phyloP scores from a whole-genome alignment of 2,113 vertebrate genomes.

The Siphamia tubifer region DNA sequence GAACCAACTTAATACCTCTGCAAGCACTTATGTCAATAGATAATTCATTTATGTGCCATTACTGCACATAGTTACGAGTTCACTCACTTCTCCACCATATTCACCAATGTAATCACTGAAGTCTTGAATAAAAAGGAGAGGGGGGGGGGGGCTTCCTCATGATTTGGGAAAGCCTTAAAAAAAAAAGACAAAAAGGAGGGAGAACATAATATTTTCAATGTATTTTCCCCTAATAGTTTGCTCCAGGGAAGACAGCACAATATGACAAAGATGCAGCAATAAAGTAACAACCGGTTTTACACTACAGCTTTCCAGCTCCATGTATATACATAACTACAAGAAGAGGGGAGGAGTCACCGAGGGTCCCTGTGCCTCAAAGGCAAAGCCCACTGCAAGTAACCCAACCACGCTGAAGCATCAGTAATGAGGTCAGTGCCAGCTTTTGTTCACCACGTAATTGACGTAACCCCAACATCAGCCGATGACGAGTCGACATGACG shows the following conservation, averaged over 20 bases:
- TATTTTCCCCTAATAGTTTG: not conserved
- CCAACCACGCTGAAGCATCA: constrained; percentile 6
- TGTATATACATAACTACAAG: constrained; percentile 39
- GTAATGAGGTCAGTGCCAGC: constrained; percentile 55
- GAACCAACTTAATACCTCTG: not conserved
- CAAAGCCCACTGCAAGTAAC: constrained; percentile 1
- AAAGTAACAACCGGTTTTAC: constrained; percentile 34
- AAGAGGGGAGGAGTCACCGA: not conserved
- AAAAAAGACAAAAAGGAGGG: not conserved
- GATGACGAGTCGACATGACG: constrained; percentile 6
- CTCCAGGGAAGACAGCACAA: constrained; percentile 34
- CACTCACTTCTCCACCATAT: constrained; percentile 1
- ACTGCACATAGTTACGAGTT: not conserved
- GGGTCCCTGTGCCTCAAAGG: constrained; percentile 13
- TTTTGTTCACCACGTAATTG: constrained; percentile 41
- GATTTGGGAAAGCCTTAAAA: not conserved
- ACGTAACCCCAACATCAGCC: constrained; percentile 14
- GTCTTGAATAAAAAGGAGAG: not conserved
- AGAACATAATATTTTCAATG: not conserved
- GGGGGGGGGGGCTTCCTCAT: not conserved
- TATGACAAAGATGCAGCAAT: constrained; percentile 36
- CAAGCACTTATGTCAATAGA: not conserved
- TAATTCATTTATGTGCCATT: not conserved
- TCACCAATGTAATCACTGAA: constrained; percentile 7
- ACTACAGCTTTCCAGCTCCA: constrained; percentile 29